Conservation (phyloP, 2,888 invertebrate genomes). For the Lasius fuliginosus region DNA sequence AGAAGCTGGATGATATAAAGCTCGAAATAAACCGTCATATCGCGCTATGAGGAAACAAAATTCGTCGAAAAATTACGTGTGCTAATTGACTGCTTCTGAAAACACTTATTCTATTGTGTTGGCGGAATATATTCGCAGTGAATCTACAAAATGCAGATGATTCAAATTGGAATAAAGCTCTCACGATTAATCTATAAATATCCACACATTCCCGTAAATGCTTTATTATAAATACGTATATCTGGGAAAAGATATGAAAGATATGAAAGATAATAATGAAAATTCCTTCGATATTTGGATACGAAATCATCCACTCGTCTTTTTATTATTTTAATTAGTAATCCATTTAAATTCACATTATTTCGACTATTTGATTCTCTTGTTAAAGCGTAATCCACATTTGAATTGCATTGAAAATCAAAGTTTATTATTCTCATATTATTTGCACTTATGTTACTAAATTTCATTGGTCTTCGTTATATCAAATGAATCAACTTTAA, state of each 20-base stretch:
- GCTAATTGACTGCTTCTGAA: background rate
- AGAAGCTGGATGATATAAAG: background rate
- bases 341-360: background rate
- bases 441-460: too few relatives aligned
- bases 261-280: background rate
- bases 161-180: background rate
- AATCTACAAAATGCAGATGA: constrained; percentile 2
- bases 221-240: background rate
- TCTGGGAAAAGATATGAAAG: background rate
- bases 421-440: too few relatives aligned
- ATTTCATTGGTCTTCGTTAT: background rate
- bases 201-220: background rate
- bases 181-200: background rate
- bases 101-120: background rate
- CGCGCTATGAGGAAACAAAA: background rate
- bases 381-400: background rate
- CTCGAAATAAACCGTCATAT: background rate
- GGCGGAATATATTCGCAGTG: background rate
- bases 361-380: background rate
- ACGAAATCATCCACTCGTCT: background rate
- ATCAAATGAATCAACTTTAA: background rate
- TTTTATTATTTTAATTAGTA: background rate
- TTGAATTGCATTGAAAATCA: too few relatives aligned
- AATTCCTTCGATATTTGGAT: background rate
- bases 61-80: background rate